Percentiles rank a stretch among this genome's conserved stretches.
These are phyloP conservation scores for Drosophila neocordata DNA, from an alignment of 1,140 invertebrate genomes.

Conservation along the genomic window DNA sequence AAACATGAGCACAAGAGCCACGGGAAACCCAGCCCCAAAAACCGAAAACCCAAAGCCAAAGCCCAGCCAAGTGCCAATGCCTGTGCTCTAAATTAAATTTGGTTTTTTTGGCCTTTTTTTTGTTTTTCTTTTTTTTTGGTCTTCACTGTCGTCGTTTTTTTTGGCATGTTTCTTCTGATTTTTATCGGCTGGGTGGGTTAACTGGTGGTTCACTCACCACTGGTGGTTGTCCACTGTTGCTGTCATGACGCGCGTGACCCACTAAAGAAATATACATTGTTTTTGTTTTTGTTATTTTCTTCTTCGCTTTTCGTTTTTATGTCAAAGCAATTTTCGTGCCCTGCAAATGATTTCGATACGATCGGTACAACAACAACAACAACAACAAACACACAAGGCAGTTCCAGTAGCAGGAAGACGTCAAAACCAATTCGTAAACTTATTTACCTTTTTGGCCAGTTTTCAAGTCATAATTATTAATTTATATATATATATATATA, in stretches of 20 bases:
- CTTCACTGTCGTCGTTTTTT: constrained; percentile 47
- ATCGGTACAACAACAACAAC: constrained; percentile 33
- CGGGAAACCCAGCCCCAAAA: constrained; percentile 61
- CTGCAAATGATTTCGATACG: constrained; percentile 16
- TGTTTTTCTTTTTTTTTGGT: constrained; percentile 52
- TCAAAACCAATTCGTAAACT: constrained; percentile 32
- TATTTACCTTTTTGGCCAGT: constrained; percentile 70
- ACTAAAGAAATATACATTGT: constrained; percentile 53
- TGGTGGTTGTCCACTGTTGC: constrained; percentile 41
- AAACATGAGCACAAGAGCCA: constrained; percentile 59
- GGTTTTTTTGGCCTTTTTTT: constrained; percentile 60
- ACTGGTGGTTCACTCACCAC: constrained; percentile 38
- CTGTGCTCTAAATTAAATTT: constrained; percentile 74
- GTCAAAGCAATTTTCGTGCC: constrained; percentile 77
- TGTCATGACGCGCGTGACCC: constrained; percentile 76
- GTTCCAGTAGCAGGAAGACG: constrained; percentile 28
- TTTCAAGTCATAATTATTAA: constrained; percentile 78
- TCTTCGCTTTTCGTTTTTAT: constrained; percentile 45
- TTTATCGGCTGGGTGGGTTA: constrained; percentile 78
- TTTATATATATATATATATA: constrained; percentile 23
- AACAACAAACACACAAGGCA: constrained; percentile 11
- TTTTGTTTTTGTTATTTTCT: constrained; percentile 35
- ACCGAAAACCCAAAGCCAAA: neutral
- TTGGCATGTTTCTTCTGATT: constrained; percentile 75
- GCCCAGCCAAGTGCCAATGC: constrained; percentile 56